These are phyloP conservation scores for Callionymus lyra DNA, from an alignment of 2,113 vertebrate genomes.

Conservation along the genomic window DNA sequence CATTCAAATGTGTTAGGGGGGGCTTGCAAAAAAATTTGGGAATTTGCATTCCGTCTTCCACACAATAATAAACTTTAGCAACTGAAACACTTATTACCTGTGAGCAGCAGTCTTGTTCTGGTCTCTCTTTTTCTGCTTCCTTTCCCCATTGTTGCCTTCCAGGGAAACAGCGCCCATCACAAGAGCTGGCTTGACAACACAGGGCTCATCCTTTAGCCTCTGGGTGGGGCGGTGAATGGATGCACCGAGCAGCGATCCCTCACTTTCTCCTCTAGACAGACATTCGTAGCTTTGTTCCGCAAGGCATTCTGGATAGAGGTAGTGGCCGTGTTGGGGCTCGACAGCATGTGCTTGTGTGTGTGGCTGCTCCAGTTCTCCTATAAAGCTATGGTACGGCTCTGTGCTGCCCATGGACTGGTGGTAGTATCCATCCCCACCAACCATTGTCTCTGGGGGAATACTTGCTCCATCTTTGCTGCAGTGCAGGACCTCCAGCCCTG, in stretches of 20 bases:
- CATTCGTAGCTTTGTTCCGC: conserved; percentile 70
- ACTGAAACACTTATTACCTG: conserved; percentile 53
- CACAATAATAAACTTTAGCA: not conserved
- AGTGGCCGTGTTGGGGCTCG: conserved; percentile 66
- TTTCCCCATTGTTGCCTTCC: conserved; percentile 60
- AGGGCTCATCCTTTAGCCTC: conserved; percentile 64
- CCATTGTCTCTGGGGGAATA: conserved; percentile 63
- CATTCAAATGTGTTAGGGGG: no score
- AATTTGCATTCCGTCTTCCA: not conserved
- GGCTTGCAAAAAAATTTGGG: conserved; percentile 6
- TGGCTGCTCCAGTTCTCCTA: conserved; percentile 64
- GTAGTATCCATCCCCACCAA: conserved; percentile 59
- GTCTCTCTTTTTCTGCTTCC: conserved; percentile 88
- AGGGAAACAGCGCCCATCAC: conserved; percentile 34
- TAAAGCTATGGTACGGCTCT: conserved; percentile 72
- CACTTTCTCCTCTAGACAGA: conserved; percentile 67
- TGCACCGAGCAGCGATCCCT: conserved; percentile 54
- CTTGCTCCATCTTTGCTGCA: conserved; percentile 60
- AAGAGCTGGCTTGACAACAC: conserved; percentile 55
- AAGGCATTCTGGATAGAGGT: conserved; percentile 75
- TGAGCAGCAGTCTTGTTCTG: conserved; percentile 90
- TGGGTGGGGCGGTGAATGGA: conserved; percentile 61
- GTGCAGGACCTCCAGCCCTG: conserved; percentile 59
- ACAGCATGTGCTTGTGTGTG: conserved; percentile 52
- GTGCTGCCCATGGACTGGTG: conserved; percentile 59